Percentiles rank a stretch among this genome's conserved stretches.
These are phyloP conservation scores for Clarias macrocephalus DNA, from an alignment of 2,113 vertebrate genomes.

Conservation along the genomic window DNA sequence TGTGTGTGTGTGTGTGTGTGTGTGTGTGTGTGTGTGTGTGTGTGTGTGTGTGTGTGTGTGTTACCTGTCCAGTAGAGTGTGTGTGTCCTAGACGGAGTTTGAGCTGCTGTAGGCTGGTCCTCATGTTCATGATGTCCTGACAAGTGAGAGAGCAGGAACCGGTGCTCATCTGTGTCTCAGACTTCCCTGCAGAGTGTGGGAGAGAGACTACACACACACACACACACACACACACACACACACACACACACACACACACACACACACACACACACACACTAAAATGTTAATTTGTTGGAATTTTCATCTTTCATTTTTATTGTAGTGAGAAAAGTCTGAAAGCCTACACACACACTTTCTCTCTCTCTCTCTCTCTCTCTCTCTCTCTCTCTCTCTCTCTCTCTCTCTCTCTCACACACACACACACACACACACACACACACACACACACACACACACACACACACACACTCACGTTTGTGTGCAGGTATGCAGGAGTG, in stretches of 20 bases:
- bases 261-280: not conserved
- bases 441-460: constrained; percentile 38
- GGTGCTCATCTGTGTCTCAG: constrained; percentile 74
- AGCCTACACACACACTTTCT: not conserved
- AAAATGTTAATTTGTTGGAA: not conserved
- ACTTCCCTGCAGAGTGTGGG: constrained; percentile 65
- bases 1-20: too few species aligned
- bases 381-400: too few species aligned
- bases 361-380: too few species aligned
- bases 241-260: not conserved
- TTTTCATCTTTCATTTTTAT: not conserved
- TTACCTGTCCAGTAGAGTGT: constrained; percentile 66
- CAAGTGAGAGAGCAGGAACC: constrained; percentile 76
- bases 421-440: constrained; percentile 59
- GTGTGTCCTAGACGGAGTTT: constrained; percentile 67
- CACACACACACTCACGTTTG: constrained; percentile 65
- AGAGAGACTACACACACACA: constrained; percentile 25
- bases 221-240: constrained; percentile 26
- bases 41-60: constrained; percentile 14
- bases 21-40: constrained; percentile 1
- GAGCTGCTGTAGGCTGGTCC: constrained; percentile 71
- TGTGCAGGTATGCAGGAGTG: constrained; percentile 68
- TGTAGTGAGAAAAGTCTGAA: not conserved
- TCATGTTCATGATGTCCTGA: constrained; percentile 76
- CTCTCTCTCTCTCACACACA: constrained; percentile 62